A percentile compares a stretch with the other conserved stretches of the same genome.
phyloP scores from a whole-genome alignment of 2,888 invertebrate species.

The Caenorhabditis japonica region DNA sequence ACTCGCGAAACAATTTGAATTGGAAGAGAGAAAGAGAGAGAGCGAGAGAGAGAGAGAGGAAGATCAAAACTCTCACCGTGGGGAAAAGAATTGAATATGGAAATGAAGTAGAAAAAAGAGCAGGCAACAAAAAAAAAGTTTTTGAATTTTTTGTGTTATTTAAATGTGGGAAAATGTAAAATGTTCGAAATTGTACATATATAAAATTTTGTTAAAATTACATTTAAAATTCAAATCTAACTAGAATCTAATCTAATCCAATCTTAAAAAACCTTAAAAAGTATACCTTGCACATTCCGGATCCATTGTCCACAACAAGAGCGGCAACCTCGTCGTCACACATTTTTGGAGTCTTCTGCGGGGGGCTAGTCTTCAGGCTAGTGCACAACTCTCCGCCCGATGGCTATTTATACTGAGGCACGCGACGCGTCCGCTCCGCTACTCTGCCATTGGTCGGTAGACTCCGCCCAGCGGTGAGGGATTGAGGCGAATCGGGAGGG shows the following conservation, averaged over 20 bases:
- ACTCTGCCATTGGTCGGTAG: slow-evolving; percentile 46
- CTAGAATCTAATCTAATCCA: not conserved
- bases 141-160: not conserved
- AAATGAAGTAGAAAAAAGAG: slow-evolving; percentile 4
- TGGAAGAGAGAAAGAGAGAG: no score
- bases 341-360: slow-evolving; percentile 51
- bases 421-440: slow-evolving; percentile 54
- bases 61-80: not conserved
- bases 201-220: not conserved
- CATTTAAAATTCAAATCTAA: not conserved
- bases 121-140: not conserved
- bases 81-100: slow-evolving; percentile 28
- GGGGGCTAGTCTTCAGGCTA: slow-evolving; percentile 31
- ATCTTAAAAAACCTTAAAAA: not conserved
- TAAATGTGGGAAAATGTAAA: no score
- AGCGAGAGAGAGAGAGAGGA: no score
- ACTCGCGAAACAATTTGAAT: no score
- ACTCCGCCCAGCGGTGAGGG: slow-evolving; percentile 50
- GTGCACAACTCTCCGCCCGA: slow-evolving; percentile 23
- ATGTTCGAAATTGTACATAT: no score
- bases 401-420: slow-evolving; percentile 50
- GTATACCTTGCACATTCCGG: slow-evolving; percentile 81
- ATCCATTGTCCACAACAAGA: slow-evolving; percentile 71
- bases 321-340: slow-evolving; percentile 71
- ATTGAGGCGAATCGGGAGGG: slow-evolving; percentile 25